Conservation (phyloP, 37 sponge, comb jelly and placozoan genomes). For the Crambe crambe region DNA sequence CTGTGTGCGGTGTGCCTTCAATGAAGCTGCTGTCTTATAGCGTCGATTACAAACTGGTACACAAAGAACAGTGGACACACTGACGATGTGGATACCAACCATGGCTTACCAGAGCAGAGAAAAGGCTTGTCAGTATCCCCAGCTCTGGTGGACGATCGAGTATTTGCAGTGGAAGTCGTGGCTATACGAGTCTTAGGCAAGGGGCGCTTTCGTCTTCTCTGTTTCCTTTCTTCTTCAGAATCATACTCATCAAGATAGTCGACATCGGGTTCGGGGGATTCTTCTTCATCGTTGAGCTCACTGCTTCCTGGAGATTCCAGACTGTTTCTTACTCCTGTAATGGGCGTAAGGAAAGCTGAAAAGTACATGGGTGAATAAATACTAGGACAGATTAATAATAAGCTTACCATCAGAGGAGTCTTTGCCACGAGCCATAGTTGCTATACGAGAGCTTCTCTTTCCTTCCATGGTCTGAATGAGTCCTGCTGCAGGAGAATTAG, state of each 20-base stretch:
- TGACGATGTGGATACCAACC: background rate
- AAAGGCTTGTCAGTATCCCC: conserved; percentile 60
- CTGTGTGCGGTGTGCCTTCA: conserved; percentile 83
- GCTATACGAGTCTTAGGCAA: background rate
- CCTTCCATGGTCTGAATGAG: conserved; percentile 48
- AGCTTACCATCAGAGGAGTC: background rate
- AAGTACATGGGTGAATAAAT: background rate
- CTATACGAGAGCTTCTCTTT: conserved; percentile 66
- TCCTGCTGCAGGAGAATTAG: conserved; percentile 9
- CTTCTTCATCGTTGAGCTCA: conserved; percentile 63
- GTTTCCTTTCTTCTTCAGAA: conserved; percentile 60
- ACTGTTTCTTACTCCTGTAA: background rate
- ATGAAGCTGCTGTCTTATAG: conserved; percentile 74
- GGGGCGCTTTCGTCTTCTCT: background rate
- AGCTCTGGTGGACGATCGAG: background rate
- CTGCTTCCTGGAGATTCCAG: conserved; percentile 60
- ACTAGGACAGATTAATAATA: background rate
- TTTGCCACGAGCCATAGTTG: conserved; percentile 14
- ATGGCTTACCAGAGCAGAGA: conserved; percentile 42
- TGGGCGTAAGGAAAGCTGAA: background rate
- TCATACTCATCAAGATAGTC: conserved; percentile 68
- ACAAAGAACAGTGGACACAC: background rate
- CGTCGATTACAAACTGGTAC: conserved; percentile 57
- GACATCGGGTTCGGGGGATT: conserved; percentile 43
- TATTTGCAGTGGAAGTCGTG: background rate